A percentile compares a stretch with the other conserved stretches of the same genome.
Evolutionary conservation across 2,113 vertebrate genomes (phyloP).

Genomic region (Dendropsophus ebraccatus): DNA sequence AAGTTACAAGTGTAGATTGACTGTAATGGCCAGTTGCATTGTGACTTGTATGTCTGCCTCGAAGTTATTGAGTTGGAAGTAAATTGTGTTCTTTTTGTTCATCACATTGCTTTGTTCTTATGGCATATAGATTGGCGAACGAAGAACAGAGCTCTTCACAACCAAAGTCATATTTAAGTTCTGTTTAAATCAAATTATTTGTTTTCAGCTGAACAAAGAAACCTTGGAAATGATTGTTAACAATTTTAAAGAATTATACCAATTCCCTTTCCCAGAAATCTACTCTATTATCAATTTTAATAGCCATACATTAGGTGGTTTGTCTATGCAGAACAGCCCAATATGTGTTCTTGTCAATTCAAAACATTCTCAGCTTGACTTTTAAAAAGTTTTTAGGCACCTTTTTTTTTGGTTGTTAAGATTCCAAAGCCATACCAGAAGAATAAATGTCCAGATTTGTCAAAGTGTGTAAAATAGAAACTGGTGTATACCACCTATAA

Average conservation of each 20-base stretch:
- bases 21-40: slow-evolving; percentile 6
- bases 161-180: slow-evolving; percentile 6
- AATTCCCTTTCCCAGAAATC: neutral
- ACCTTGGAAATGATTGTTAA: neutral
- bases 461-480: no score
- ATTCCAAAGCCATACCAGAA: no score
- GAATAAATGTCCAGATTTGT: no score
- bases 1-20: neutral
- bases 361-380: neutral
- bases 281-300: neutral
- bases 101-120: slow-evolving; percentile 1
- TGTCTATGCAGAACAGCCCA: neutral
- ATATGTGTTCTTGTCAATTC: neutral
- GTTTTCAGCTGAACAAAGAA: neutral
- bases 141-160: neutral
- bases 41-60: neutral
- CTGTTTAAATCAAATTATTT: neutral
- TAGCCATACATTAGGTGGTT: neutral
- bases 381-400: neutral
- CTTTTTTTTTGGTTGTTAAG: no score
- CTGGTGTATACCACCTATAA: no score
- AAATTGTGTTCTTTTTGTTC: slow-evolving; percentile 5
- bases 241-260: neutral
- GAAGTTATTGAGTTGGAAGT: neutral
- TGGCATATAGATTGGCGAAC: neutral